Evolutionary conservation across 2,888 invertebrate species (phyloP).

Genomic region (Meteorus colon): DNA sequence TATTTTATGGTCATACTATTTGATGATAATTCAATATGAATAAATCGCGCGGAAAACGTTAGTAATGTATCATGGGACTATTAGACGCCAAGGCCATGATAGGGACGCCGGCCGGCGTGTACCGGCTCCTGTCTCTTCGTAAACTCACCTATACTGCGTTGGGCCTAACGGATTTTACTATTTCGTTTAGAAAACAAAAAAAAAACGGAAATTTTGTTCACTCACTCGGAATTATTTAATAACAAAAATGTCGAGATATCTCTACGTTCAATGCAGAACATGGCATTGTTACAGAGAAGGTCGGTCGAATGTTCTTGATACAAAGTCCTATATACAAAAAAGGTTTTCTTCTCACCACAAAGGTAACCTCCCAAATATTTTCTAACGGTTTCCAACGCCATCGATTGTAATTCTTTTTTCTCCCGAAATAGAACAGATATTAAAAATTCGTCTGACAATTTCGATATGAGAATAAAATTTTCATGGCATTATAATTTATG

Average conservation of each 20-base stretch:
- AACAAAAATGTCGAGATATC: background rate
- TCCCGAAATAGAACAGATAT: too few species aligned
- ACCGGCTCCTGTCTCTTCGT: constrained; percentile 26
- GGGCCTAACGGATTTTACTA: background rate
- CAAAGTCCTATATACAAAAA: background rate
- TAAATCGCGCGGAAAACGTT: background rate
- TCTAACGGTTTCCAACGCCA: background rate
- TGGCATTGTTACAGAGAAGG: too few species aligned
- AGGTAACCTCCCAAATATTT: background rate
- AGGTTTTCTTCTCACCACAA: background rate
- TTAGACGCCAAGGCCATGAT: constrained; percentile 27
- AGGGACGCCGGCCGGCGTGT: constrained; percentile 43
- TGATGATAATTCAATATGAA: background rate
- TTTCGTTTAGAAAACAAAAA: background rate
- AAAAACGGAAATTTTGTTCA: background rate
- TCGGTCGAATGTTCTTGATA: too few species aligned
- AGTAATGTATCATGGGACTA: background rate
- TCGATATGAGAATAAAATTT: background rate
- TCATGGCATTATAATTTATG: background rate
- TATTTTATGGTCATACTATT: background rate
- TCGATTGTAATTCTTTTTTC: background rate
- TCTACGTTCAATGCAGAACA: too few species aligned
- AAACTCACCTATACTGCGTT: background rate
- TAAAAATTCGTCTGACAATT: background rate
- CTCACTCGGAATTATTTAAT: background rate